Evolutionary conservation across 2,888 invertebrate species (phyloP).

Genomic region (Cheilosia variabilis): DNA sequence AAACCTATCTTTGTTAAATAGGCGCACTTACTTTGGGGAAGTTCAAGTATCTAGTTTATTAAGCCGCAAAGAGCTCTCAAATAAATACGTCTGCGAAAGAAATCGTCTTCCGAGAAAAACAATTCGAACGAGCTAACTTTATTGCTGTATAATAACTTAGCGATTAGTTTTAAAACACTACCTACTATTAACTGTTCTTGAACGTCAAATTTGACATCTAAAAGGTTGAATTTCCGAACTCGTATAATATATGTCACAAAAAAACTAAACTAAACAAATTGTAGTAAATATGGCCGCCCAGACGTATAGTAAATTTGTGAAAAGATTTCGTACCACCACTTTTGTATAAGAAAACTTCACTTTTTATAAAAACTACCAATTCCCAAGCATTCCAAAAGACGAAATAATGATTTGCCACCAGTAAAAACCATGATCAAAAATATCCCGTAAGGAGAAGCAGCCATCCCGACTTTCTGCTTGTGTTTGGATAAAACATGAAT

Average conservation of each 20-base stretch:
- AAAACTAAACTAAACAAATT: conserved; percentile 74
- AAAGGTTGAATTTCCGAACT: conserved; percentile 34
- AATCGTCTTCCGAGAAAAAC: too few species aligned
- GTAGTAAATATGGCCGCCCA: conserved; percentile 75
- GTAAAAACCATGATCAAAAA: conserved; percentile 21
- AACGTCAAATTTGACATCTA: conserved; percentile 35
- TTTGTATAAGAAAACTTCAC: conserved; percentile 61
- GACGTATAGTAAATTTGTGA: conserved; percentile 75
- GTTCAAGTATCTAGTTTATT: too few species aligned
- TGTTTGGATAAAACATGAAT: conserved; percentile 66
- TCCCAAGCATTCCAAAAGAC: conserved; percentile 30
- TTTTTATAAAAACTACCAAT: conserved; percentile 39
- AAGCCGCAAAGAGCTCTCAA: too few species aligned
- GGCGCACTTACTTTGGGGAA: too few species aligned
- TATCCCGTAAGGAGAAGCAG: conserved; percentile 26
- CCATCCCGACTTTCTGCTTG: conserved; percentile 24
- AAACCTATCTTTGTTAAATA: too few species aligned
- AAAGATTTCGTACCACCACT: conserved; percentile 73
- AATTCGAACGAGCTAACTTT: too few species aligned
- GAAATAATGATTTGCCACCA: conserved; percentile 54
- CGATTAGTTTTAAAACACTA: conserved; percentile 1
- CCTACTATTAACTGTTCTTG: background rate
- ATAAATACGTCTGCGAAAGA: too few species aligned
- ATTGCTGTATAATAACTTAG: too few species aligned
- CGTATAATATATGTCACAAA: conserved; percentile 57